phyloP scores from a whole-genome alignment of 2,797 vertebrate species.

The Cuculus canorus region DNA sequence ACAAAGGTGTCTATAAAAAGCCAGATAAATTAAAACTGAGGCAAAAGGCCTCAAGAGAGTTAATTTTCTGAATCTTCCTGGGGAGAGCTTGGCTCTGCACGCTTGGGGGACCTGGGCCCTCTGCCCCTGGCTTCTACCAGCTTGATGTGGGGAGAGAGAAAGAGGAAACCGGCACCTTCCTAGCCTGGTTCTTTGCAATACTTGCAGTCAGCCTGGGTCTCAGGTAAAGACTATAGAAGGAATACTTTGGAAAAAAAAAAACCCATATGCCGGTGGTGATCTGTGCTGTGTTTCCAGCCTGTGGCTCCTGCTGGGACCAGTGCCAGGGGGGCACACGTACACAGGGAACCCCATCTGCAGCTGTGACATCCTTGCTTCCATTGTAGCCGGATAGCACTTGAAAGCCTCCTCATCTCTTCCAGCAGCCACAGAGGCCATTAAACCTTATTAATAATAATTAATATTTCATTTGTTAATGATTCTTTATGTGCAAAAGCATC shows the following conservation, averaged over 20 bases:
- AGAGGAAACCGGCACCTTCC: background rate
- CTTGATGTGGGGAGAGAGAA: background rate
- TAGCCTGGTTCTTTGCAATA: background rate
- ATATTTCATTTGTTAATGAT: conserved; percentile 45
- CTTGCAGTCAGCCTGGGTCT: background rate
- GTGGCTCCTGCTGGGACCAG: background rate
- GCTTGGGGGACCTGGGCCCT: fast-evolving
- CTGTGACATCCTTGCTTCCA: background rate
- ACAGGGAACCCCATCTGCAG: fast-evolving
- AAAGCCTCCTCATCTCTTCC: background rate
- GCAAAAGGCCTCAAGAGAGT: background rate
- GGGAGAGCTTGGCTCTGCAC: background rate
- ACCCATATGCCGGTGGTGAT: fast-evolving
- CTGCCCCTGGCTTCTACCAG: fast-evolving
- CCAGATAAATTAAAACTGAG: conserved; percentile 20
- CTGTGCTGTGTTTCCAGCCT: background rate
- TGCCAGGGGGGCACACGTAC: fast-evolving
- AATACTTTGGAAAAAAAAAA: background rate
- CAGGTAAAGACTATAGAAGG: background rate
- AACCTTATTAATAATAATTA: conserved; percentile 50
- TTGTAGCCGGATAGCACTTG: fast-evolving
- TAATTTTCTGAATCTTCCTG: background rate
- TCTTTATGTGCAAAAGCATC: background rate
- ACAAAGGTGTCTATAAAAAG: conserved; percentile 4
- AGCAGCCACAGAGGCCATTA: conserved; percentile 33